phyloP scores from a whole-genome alignment of 2,113 vertebrate species.

The Gymnorhina tibicen region DNA sequence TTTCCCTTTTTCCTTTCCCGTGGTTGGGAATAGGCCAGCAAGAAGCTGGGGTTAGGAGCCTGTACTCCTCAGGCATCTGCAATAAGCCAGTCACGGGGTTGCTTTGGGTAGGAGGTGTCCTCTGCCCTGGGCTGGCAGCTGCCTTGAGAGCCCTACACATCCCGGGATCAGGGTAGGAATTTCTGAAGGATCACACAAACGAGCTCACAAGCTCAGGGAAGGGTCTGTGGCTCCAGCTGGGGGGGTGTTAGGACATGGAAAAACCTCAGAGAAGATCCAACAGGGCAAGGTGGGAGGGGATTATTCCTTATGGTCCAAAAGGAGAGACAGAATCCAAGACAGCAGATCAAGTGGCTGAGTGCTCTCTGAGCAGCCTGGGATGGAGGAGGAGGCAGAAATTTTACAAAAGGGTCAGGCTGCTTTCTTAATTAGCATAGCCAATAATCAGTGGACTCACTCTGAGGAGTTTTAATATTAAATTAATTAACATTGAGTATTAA shows the following conservation, averaged over 20 bases:
- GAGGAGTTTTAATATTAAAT: background rate
- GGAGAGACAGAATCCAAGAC: background rate
- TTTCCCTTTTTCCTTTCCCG: background rate
- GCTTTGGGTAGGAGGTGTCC: background rate
- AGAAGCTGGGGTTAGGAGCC: background rate
- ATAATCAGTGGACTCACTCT: background rate
- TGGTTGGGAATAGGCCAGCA: background rate
- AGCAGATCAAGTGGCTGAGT: background rate
- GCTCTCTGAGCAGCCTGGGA: background rate
- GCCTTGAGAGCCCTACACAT: background rate
- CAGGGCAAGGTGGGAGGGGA: background rate
- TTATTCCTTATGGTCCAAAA: background rate
- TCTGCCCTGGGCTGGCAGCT: background rate
- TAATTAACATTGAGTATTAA: background rate
- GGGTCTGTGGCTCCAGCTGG: background rate
- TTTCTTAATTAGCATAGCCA: background rate
- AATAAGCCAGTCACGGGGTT: rapidly evolving
- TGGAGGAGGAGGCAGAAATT: background rate
- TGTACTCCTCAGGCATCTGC: background rate
- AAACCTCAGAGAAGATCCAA: background rate
- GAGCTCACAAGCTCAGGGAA: background rate
- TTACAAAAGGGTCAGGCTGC: background rate
- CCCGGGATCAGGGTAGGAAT: rapidly evolving
- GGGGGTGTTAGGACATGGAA: background rate
- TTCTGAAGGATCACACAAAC: background rate